These are phyloP conservation scores for Ateles fusciceps DNA, from an alignment of 2,797 vertebrate species.

Conservation along the genomic window DNA sequence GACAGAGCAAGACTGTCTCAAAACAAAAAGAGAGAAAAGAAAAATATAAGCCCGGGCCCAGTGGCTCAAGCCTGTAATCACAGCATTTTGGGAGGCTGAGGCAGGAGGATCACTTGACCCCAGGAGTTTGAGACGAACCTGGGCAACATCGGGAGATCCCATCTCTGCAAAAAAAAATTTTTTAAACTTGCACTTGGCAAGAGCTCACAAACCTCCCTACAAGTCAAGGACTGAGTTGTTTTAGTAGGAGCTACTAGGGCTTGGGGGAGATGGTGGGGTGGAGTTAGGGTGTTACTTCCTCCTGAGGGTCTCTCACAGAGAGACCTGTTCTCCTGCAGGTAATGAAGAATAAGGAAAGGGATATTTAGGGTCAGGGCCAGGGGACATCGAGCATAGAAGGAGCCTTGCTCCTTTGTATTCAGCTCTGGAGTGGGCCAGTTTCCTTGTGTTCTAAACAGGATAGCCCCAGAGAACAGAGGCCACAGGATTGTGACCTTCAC, in stretches of 20 bases:
- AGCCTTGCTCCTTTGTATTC: conserved; percentile 63
- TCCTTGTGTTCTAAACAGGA: conserved; percentile 73
- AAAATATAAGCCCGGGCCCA: background rate
- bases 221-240: conserved; percentile 56
- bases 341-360: conserved; percentile 74
- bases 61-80: background rate
- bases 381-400: conserved; percentile 51
- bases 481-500: conserved; percentile 31
- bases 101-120: background rate
- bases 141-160: background rate
- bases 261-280: conserved; percentile 13
- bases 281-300: conserved; percentile 64
- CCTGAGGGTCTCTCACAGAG: conserved; percentile 47
- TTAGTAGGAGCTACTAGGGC: conserved; percentile 47
- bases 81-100: background rate
- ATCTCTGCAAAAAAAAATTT: background rate
- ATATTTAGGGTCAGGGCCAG: conserved; percentile 71
- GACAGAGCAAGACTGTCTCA: background rate
- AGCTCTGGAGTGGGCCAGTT: conserved; percentile 59
- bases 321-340: conserved; percentile 50
- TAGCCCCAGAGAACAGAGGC: conserved; percentile 58
- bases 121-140: background rate
- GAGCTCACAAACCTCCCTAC: conserved; percentile 50
- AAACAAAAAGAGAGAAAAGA: background rate
- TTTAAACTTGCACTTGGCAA: conserved; percentile 46